These are phyloP conservation scores for Willisornis vidua DNA, from an alignment of 2,113 vertebrate species.

Conservation along the genomic window DNA sequence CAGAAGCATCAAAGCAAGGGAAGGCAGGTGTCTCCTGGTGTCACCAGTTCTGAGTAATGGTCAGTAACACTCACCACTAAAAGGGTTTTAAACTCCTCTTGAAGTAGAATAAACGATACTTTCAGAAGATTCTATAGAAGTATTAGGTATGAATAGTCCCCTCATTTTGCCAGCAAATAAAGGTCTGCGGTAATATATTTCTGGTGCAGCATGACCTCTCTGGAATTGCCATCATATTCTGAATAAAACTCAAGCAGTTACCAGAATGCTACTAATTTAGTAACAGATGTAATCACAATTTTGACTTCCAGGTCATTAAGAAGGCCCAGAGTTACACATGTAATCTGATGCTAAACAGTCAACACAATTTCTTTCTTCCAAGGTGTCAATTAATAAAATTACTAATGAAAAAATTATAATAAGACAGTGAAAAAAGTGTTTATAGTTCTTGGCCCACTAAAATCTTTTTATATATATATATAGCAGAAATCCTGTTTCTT, in stretches of 20 bases:
- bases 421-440: background rate
- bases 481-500: background rate
- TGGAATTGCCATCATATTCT: background rate
- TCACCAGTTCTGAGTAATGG: background rate
- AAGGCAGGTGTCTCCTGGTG: background rate
- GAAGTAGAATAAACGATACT: background rate
- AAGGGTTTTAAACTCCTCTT: background rate
- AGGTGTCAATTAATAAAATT: background rate
- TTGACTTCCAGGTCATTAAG: constrained; percentile 4
- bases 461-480: background rate
- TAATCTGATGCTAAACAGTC: background rate
- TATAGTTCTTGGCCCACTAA: background rate
- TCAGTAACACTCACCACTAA: background rate
- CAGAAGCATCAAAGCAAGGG: accelerated
- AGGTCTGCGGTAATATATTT: background rate
- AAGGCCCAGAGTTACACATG: constrained; percentile 6
- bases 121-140: background rate
- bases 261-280: constrained; percentile 4
- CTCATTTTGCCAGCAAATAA: background rate
- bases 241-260: background rate
- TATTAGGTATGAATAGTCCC: background rate
- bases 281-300: constrained; percentile 13
- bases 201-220: background rate
- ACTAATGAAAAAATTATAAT: background rate
- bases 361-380: background rate